Base-by-base conservation (phyloP, 2,113 vertebrate genomes). In the Forbesichthys agassizii region DNA sequence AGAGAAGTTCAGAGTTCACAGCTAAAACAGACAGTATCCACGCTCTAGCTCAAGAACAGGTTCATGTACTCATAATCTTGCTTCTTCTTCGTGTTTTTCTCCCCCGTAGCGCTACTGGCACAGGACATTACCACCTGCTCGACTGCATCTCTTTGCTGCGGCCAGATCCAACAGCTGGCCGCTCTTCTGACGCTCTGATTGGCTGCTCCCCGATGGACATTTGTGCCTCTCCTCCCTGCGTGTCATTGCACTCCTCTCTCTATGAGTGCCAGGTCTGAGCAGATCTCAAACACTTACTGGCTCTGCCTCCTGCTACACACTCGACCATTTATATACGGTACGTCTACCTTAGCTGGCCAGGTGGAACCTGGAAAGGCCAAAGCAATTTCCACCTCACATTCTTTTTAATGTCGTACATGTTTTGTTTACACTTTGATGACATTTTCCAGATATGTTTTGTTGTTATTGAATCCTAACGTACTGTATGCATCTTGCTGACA, bases 161-260 rank as follows among this genome's bases (percentile, higher is more conserved):
- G 86, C 90, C 90, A 91, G 88, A 89, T 80, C 52, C 75, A 91
- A 91, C 92, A 93, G 88, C 92, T 93, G 92, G 92, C 92, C 68
- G 75, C 87, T 90, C 91, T 92, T 93, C 91, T 92, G 85, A 93
- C 85, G 74, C 82, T 88, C 87, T 82, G 88, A 89, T 93, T 90
- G 91, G 91, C 85, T 89, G 90, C 88, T 92, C 90, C 90, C 92
- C 84, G 84, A 87, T 92, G 92, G 92, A 92, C 92, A 91, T 87
- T 91, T 88, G 85, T 52, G 77, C 88, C 85, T 83, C 73, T 81
- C 82, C 84, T 88, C 79, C 85, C 84, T 73, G 83, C 78, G 36
- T 90, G 89, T 92, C 91, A 91, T 88, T 91, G 89, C 91, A 90
- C 87, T 90, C 27, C 90, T 85, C 82, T 92, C 78, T 91, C 77